Evolutionary conservation across 2,888 invertebrate genomes (phyloP), one percentile per base, ranked within the genome.

Genomic region (Thalpophila matura): DNA sequence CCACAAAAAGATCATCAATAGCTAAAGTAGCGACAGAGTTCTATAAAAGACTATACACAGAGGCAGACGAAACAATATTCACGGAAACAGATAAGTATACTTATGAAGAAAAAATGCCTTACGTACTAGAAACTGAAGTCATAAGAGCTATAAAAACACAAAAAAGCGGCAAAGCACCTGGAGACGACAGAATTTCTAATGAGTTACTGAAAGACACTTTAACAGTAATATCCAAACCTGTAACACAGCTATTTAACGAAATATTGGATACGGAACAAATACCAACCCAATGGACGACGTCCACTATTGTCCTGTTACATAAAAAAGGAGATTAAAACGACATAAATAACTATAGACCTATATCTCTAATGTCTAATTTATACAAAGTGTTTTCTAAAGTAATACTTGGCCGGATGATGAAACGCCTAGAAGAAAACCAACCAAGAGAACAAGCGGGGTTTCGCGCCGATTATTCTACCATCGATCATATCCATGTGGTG

Each of bases 401-500:
- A n/a, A n/a, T n/a, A n/a, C n/a, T n/a, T n/a, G n/a, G n/a, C n/a
- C n/a, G n/a, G n/a, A n/a, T n/a, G n/a, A n/a, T n/a, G n/a, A n/a
- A n/a, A n/a, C n/a, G n/a, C n/a, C 22, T 49, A 35, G 14, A 49
- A 14, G 33, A 35, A 33, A 33, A 47, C 3, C 14, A 47, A 33
- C 47, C 22, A 0, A 12, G 22, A 1, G 47, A 33, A 6, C 22
- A 47, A 14, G 47, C 47, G 6, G 33, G 47, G 20, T 33, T 47
- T 14, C 14, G 47, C 0, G 33, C 31, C 22, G n/a, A 47, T 9
- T 47, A 6, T n/a, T 43, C 46, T 5, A 47, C 33, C 9, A 47
- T n/a, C 5, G 22, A 47, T n/a, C 33, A 33, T 18, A 47, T 47
- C 6, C 31, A 47, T 3, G 22, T 33, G 4, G 33, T 47, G 10